Conservation (phyloP, 2,113 vertebrate species). For the Calyptomena viridis region DNA sequence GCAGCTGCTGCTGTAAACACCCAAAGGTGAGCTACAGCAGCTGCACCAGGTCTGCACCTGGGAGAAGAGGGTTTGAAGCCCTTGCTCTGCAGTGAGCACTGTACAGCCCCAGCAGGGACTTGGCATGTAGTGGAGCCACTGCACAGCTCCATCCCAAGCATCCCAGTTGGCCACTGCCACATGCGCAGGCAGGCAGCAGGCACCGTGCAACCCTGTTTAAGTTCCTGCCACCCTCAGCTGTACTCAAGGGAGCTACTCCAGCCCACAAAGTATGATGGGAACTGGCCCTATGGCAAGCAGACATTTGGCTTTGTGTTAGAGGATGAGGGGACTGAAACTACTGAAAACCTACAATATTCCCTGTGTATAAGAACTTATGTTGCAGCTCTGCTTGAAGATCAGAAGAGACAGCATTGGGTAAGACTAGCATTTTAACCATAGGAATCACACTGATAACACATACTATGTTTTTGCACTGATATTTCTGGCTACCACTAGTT, state of each 20-base stretch:
- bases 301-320: not conserved
- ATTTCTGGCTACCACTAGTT: not conserved
- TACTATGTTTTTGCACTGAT: not conserved
- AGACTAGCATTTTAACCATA: not conserved
- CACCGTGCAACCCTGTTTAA: not conserved
- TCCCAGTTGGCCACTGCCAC: not conserved
- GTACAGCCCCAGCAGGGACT: not conserved
- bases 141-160: not conserved
- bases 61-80: not conserved
- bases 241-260: not conserved
- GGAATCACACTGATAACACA: not conserved
- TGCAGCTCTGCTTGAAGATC: not conserved
- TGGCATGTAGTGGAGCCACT: accelerated
- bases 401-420: not conserved
- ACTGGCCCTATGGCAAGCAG: not conserved
- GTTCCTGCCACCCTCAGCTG: not conserved
- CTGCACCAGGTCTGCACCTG: not conserved
- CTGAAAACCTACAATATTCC: not conserved
- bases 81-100: accelerated
- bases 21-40: not conserved
- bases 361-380: not conserved
- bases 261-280: accelerated
- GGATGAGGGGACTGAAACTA: not conserved
- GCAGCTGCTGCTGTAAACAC: not conserved
- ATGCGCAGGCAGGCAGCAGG: accelerated